phyloP scores from a whole-genome alignment of 1,140 invertebrate genomes.

The Euura lappo region DNA sequence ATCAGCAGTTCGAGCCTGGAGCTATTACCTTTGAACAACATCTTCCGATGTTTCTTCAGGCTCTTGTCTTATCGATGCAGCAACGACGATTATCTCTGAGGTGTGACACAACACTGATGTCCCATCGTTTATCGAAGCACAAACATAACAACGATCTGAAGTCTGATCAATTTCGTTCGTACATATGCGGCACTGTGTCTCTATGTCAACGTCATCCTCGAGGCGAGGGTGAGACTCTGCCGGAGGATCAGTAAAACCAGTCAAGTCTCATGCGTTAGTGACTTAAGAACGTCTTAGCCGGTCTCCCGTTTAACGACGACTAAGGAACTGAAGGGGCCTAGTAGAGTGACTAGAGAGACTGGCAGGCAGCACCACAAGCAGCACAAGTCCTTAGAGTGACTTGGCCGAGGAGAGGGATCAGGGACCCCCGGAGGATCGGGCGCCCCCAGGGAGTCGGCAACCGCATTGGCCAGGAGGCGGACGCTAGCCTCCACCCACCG shows the following conservation, averaged over 20 bases:
- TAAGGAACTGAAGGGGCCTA: not conserved
- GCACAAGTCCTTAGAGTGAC: conserved; percentile 31
- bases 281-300: not conserved
- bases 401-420: conserved; percentile 34
- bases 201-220: no score
- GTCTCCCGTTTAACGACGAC: not conserved
- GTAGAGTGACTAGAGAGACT: conserved; percentile 6
- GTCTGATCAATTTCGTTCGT: no score
- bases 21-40: conserved; percentile 84
- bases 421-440: conserved; percentile 52
- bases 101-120: not conserved
- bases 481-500: conserved; percentile 53
- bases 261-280: no score
- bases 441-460: conserved; percentile 53
- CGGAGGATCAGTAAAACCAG: no score
- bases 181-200: no score
- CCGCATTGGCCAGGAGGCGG: conserved; percentile 59
- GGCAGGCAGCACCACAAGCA: conserved; percentile 27
- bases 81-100: not conserved
- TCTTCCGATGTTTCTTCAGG: conserved; percentile 45
- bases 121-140: not conserved
- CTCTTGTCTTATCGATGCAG: not conserved
- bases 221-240: no score
- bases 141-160: no score
- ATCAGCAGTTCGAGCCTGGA: conserved; percentile 79